Base-by-base conservation (phyloP, 1,140 invertebrate species). In the Charaxes varanes region DNA sequence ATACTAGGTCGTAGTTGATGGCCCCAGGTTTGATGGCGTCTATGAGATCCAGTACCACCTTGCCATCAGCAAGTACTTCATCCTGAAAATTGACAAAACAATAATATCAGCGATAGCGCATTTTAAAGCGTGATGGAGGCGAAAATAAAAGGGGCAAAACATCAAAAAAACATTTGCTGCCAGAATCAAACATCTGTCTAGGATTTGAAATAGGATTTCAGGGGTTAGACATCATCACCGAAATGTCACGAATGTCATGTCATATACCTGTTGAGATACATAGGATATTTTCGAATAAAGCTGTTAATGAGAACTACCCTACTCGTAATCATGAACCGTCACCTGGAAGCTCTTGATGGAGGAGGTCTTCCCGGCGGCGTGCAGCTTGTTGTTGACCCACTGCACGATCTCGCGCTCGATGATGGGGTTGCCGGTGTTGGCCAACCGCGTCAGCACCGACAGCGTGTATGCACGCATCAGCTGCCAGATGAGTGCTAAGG, bases 401-500 rank as follows among this genome's bases (percentile, higher is more conserved):
- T 91, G 90, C 2, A 99, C 92, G 58, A 99, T 99, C 85, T 98
- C 95, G 62, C 92, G 93, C 66, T 99, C 98, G 10, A 97, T 94
- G 44, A 98, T 93, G 1, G 94, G 92, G 73, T 89, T 93, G 41
- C 93, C 94, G 8, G 92, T 93, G 61, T 94, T 92, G 10, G 94
- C 94, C 45, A 99, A 86, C 51, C 96, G 91, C 0, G 94, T 94
- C 21, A 99, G 82, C 26, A 99, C 90, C 3, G 94, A 95, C 35
- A 99, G 85, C 0, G 97, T 99, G 86, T 99, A 99, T 1, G 97
- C 97, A 44, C 97, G 89, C 98, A 99, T 99, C 46, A 99, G 84
- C 82, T 99, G 98, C 98, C 98, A 99, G 30, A 99, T 97, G 3
- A 99, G 83, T 6, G 97, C 97, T 93, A n/a, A n/a, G n/a, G n/a